Conservation (phyloP, 2,888 invertebrate species). For the Subacronicta megacephala region DNA sequence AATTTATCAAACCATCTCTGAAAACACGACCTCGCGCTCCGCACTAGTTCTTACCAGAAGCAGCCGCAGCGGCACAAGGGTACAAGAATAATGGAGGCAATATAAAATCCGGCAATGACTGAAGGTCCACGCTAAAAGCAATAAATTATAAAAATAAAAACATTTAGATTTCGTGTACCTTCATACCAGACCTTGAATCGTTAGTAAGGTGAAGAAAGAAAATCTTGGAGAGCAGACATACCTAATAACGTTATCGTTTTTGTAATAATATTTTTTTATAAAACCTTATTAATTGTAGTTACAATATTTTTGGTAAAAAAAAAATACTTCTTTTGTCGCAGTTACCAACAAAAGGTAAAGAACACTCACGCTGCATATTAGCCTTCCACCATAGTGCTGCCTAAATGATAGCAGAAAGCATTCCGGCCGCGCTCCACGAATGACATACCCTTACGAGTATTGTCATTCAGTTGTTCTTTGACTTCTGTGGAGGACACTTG, state of each 20-base stretch:
- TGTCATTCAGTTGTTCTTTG: slow-evolving; percentile 51
- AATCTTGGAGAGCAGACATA: background rate
- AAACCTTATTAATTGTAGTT: background rate
- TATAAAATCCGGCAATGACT: slow-evolving; percentile 41
- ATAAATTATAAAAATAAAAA: slow-evolving; percentile 52
- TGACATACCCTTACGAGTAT: slow-evolving; percentile 44
- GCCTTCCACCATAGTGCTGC: slow-evolving; percentile 19
- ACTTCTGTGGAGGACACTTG: slow-evolving; percentile 29
- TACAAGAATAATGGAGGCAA: slow-evolving; percentile 52
- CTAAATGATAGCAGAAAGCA: slow-evolving; percentile 37
- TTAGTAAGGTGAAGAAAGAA: slow-evolving; percentile 14
- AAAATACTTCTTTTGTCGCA: no score
- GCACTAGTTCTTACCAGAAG: slow-evolving; percentile 23
- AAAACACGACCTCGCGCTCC: slow-evolving; percentile 26
- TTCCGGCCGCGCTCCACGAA: slow-evolving; percentile 31
- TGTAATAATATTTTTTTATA: no score
- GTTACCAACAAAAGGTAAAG: no score
- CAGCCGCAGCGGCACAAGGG: slow-evolving; percentile 39
- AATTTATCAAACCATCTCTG: slow-evolving; percentile 27
- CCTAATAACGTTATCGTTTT: slow-evolving; percentile 2
- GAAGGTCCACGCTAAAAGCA: slow-evolving; percentile 26
- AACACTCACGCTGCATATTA: background rate
- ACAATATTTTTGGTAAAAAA: no score
- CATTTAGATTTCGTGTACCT: slow-evolving; percentile 24
- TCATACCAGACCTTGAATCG: slow-evolving; percentile 31